Evolutionary conservation across 2,888 invertebrate genomes (phyloP).

Genomic region (Oeneis ivallda): DNA sequence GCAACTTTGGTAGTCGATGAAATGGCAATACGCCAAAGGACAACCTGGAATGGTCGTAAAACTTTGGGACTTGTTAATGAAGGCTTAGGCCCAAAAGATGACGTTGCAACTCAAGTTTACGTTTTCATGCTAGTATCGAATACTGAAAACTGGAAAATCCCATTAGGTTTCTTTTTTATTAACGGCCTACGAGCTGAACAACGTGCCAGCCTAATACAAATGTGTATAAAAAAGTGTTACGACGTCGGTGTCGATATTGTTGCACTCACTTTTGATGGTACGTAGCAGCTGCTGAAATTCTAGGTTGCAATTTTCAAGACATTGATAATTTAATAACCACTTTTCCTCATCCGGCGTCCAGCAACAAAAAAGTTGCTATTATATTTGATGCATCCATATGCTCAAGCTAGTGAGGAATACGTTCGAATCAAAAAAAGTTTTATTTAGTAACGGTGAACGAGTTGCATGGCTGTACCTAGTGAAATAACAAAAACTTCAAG

Average conservation of each 20-base stretch:
- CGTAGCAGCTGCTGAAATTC: slow-evolving; percentile 22
- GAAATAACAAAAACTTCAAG: slow-evolving; percentile 16
- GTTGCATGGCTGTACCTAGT: slow-evolving; percentile 16
- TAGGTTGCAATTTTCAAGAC: slow-evolving; percentile 20
- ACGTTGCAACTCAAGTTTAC: slow-evolving; percentile 20
- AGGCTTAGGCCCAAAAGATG: slow-evolving; percentile 24
- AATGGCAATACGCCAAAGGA: slow-evolving; percentile 22
- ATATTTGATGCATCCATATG: slow-evolving; percentile 23
- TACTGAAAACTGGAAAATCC: slow-evolving; percentile 23
- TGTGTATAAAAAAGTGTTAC: slow-evolving; percentile 19
- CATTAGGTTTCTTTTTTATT: slow-evolving; percentile 21
- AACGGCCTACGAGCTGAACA: slow-evolving; percentile 23
- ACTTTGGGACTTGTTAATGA: slow-evolving; percentile 21
- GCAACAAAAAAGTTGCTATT: slow-evolving; percentile 14
- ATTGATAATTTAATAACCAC: slow-evolving; percentile 19
- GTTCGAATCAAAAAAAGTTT: slow-evolving; percentile 17
- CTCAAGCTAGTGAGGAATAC: slow-evolving; percentile 19
- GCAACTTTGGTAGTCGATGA: slow-evolving; percentile 17
- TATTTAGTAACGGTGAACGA: slow-evolving; percentile 21
- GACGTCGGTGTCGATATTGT: slow-evolving; percentile 20
- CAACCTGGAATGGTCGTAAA: slow-evolving; percentile 20
- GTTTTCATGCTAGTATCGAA: slow-evolving; percentile 22
- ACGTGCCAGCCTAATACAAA: slow-evolving; percentile 18
- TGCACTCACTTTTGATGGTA: slow-evolving; percentile 22
- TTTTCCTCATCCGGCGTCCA: slow-evolving; percentile 16